A percentile compares a stretch with the other conserved stretches of the same genome.
phyloP scores from a whole-genome alignment of 2,888 invertebrate genomes.

The Myopa testacea region DNA sequence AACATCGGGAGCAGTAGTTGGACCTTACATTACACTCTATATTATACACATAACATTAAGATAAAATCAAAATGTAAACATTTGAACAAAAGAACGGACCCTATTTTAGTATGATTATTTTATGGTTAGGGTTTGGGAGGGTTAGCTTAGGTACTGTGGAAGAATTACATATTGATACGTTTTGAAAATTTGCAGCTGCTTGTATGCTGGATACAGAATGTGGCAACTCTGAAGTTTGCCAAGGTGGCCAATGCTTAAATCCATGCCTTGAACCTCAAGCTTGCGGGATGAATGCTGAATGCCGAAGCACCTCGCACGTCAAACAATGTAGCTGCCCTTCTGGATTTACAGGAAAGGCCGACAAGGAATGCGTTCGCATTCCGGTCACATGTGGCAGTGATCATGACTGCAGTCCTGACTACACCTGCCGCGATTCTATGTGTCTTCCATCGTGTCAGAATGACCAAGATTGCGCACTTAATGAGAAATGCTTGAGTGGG shows the following conservation, averaged over 20 bases:
- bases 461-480: slow-evolving; percentile 88
- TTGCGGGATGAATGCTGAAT: slow-evolving; percentile 87
- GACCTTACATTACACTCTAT: not conserved
- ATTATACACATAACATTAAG: slow-evolving; percentile 6
- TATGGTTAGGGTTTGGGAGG: not conserved
- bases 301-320: slow-evolving; percentile 77
- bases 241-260: slow-evolving; percentile 84
- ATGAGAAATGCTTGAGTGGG: slow-evolving; percentile 87
- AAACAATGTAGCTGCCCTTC: slow-evolving; percentile 86
- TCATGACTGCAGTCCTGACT: slow-evolving; percentile 78
- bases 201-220: slow-evolving; percentile 86
- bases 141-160: not conserved
- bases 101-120: not conserved
- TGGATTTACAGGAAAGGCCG: slow-evolving; percentile 87
- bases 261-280: slow-evolving; percentile 81
- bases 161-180: slow-evolving; percentile 1
- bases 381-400: slow-evolving; percentile 80
- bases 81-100: not conserved
- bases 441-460: slow-evolving; percentile 81
- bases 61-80: not conserved
- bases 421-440: slow-evolving; percentile 83
- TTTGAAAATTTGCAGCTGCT: slow-evolving; percentile 71
- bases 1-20: not conserved
- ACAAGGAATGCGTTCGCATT: slow-evolving; percentile 87
- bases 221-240: slow-evolving; percentile 80